These are phyloP conservation scores for Rhinolophus ferrumequinum DNA, from an alignment of 2,113 vertebrate species.

Conservation along the genomic window DNA sequence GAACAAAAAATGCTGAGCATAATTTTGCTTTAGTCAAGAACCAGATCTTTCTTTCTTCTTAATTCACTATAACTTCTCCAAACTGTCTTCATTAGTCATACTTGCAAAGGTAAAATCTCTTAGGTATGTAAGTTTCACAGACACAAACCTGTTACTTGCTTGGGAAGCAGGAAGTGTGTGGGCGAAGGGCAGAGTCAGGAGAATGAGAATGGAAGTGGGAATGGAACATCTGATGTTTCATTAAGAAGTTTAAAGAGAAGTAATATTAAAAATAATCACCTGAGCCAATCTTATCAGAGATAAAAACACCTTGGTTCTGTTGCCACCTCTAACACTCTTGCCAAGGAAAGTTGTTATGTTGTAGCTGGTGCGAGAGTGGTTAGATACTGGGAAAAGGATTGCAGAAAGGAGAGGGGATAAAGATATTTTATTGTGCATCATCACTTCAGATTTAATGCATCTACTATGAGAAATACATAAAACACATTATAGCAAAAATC, in stretches of 20 bases:
- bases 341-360: neutral
- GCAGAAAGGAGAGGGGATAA: neutral
- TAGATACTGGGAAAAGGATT: neutral
- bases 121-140: neutral
- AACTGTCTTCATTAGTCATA: neutral
- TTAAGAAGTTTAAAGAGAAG: neutral
- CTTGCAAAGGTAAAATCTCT: neutral
- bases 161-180: neutral
- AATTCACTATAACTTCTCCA: neutral
- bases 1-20: neutral
- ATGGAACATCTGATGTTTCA: neutral
- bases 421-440: neutral
- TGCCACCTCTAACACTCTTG: neutral
- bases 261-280: neutral
- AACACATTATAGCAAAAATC: neutral
- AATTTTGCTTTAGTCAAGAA: slow-evolving; percentile 1
- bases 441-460: neutral
- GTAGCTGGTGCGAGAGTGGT: neutral
- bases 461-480: neutral
- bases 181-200: neutral
- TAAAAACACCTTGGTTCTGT: neutral
- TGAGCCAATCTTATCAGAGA: neutral
- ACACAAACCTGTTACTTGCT: neutral
- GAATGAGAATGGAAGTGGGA: neutral
- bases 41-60: neutral